A percentile compares a stretch with the other conserved stretches of the same genome.
Evolutionary conservation across 64 coral and sea anemone genomes (phyloP).

Genomic region (Montipora cactus): DNA sequence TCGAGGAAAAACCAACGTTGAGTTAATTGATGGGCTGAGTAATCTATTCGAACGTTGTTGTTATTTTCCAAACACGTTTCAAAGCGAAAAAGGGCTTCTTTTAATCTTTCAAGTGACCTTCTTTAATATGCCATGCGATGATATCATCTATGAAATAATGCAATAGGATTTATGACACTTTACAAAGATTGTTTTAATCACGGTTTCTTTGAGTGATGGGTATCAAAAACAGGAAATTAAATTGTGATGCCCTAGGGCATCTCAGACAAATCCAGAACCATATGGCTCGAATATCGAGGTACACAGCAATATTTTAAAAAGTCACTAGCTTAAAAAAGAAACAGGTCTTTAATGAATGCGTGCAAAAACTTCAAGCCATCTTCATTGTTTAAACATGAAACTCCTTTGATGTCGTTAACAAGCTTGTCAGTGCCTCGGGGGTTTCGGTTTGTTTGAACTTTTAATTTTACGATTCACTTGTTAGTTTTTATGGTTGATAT

Average conservation of each 20-base stretch:
- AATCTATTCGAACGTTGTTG: conserved; percentile 20
- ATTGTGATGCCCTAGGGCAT: conserved; percentile 15
- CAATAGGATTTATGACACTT: background rate
- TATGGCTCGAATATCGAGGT: background rate
- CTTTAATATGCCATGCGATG: background rate
- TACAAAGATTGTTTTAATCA: background rate
- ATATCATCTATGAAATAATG: conserved; percentile 12
- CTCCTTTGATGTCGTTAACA: background rate
- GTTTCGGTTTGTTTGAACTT: background rate
- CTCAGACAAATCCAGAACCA: background rate
- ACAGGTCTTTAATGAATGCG: background rate
- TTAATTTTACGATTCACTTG: no score
- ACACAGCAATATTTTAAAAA: background rate
- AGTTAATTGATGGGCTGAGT: conserved; percentile 18
- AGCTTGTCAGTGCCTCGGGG: background rate
- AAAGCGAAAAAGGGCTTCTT: background rate
- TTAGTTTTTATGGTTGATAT: no score
- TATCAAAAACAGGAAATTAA: conserved; percentile 39
- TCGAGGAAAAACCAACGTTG: conserved; percentile 11
- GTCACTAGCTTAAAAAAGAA: background rate
- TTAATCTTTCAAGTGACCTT: conserved; percentile 25
- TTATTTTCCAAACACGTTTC: background rate
- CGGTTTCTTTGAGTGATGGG: background rate
- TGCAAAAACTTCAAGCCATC: no score
- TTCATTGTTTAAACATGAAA: no score